Conservation (phyloP, 2,113 vertebrate genomes). For the Tretioscincus oriximinensis region DNA sequence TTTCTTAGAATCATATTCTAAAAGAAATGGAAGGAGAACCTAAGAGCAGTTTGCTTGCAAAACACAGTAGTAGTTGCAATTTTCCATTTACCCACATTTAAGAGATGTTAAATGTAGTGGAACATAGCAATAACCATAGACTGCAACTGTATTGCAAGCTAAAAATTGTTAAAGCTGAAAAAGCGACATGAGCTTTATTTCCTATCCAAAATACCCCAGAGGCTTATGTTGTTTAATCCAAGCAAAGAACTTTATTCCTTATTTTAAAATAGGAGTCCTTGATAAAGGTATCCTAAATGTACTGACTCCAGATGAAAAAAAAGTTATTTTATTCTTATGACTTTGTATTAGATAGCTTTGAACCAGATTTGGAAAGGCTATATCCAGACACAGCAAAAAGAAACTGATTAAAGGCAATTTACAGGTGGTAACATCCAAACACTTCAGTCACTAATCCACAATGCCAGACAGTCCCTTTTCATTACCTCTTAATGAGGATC, state of each 20-base stretch:
- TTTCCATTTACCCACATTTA: slow-evolving; percentile 34
- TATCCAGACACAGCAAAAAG: neutral
- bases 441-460: too few species aligned
- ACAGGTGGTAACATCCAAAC: too few species aligned
- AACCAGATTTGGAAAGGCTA: neutral
- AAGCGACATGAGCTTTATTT: neutral
- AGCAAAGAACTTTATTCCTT: neutral
- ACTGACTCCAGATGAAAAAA: neutral
- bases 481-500: too few species aligned
- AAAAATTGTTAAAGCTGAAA: slow-evolving; percentile 26
- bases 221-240: neutral
- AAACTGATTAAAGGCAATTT: too few species aligned
- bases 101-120: slow-evolving; percentile 41
- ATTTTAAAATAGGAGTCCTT: slow-evolving; percentile 24
- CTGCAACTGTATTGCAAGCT: slow-evolving; percentile 34
- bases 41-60: slow-evolving; percentile 53
- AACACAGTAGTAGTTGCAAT: slow-evolving; percentile 3
- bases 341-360: neutral
- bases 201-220: neutral
- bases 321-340: neutral
- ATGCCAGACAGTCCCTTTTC: too few species aligned
- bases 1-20: slow-evolving; percentile 7
- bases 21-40: slow-evolving; percentile 10
- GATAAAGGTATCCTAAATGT: slow-evolving; percentile 1
- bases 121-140: slow-evolving; percentile 29